A percentile compares a stretch with the other conserved stretches of the same genome.
Evolutionary conservation across 2,797 vertebrate species (phyloP).

Genomic region (Alectoris magna): DNA sequence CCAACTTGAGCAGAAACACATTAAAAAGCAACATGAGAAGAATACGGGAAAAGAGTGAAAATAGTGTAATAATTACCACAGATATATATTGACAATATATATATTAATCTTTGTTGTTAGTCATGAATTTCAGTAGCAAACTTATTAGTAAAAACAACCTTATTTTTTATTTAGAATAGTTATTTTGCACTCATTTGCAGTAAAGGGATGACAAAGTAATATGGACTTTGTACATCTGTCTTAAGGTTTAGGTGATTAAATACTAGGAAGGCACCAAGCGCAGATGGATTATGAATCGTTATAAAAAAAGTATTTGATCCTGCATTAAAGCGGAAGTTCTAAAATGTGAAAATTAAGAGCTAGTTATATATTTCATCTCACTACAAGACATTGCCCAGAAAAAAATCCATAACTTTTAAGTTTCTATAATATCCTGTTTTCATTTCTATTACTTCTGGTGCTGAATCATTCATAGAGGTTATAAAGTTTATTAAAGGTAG

Average conservation of each 20-base stretch:
- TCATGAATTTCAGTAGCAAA: constrained; percentile 29
- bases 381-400: background rate
- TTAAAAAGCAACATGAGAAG: constrained; percentile 63
- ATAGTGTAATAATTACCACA: constrained; percentile 58
- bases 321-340: background rate
- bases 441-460: background rate
- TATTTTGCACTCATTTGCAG: constrained; percentile 36
- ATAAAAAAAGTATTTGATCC: background rate
- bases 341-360: background rate
- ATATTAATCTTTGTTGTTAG: constrained; percentile 39
- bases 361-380: background rate
- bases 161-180: constrained; percentile 45
- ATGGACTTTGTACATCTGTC: background rate
- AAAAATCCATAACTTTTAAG: background rate
- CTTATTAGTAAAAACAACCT: constrained; percentile 54
- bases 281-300: background rate
- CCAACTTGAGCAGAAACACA: constrained; percentile 65
- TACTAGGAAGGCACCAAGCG: background rate
- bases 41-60: constrained; percentile 45
- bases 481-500: background rate
- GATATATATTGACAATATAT: background rate
- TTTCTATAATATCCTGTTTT: background rate
- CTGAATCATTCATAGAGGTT: background rate
- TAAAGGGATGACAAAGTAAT: background rate
- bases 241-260: constrained; percentile 28